Evolutionary conservation across 2,797 vertebrate genomes (phyloP).

Genomic region (Galaxias olidus): DNA sequence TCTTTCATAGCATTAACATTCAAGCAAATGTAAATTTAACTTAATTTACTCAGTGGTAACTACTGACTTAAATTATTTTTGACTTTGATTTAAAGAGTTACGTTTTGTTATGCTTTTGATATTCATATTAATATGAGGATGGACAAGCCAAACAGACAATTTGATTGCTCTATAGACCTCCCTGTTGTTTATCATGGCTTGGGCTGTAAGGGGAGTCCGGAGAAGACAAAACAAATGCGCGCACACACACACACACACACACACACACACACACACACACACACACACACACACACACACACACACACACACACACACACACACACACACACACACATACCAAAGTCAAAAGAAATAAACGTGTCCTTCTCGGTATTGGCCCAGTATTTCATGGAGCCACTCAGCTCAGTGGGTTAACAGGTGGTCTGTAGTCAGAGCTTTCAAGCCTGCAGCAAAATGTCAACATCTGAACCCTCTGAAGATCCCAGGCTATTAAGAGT

Average conservation of each 20-base stretch:
- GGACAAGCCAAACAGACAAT: conserved; percentile 6
- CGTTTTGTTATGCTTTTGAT: conserved; percentile 7
- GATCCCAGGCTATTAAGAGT: conserved; percentile 4
- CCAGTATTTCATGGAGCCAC: conserved; percentile 13
- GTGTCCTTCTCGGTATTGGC: background rate
- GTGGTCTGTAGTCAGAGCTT: conserved; percentile 11
- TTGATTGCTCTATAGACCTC: conserved; percentile 2
- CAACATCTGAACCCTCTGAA: conserved; percentile 1
- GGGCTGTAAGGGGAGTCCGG: background rate
- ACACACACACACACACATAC: too few relatives aligned
- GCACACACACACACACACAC: too few relatives aligned
- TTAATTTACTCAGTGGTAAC: too few relatives aligned
- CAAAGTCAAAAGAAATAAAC: conserved; percentile 23
- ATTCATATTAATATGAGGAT: conserved; percentile 6
- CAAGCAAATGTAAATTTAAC: background rate
- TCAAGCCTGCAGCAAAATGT: background rate
- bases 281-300: too few relatives aligned
- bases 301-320: too few relatives aligned
- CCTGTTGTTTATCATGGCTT: conserved; percentile 5
- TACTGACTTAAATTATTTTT: too few relatives aligned
- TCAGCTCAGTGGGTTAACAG: conserved; percentile 11
- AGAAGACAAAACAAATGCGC: conserved; percentile 2
- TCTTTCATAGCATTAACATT: background rate
- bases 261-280: too few relatives aligned
- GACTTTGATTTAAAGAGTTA: too few relatives aligned